Percentiles rank a stretch among this genome's conserved stretches.
Conservation (phyloP, 2,888 invertebrate species). For the Lumbricus terrestris region DNA sequence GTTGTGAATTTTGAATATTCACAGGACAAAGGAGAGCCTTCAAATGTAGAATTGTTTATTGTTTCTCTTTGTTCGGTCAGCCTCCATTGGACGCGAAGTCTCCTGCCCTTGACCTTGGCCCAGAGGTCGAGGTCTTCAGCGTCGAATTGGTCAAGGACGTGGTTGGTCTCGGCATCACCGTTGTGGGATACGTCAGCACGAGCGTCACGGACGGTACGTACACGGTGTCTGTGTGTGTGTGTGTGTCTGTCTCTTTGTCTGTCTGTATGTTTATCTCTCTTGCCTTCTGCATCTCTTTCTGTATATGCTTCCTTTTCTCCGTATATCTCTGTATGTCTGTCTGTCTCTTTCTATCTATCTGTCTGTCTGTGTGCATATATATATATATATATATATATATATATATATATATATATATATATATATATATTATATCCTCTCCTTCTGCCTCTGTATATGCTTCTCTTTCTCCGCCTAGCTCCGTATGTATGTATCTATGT, state of each 20-base stretch:
- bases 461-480: background rate
- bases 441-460: background rate
- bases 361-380: background rate
- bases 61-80: background rate
- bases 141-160: constrained; percentile 90
- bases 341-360: background rate
- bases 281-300: too few relatives aligned
- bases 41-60: too few relatives aligned
- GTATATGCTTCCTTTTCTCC: background rate
- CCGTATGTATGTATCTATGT: background rate
- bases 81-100: background rate
- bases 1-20: too few relatives aligned
- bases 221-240: background rate
- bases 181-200: constrained; percentile 52
- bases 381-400: background rate
- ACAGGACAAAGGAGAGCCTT: too few relatives aligned
- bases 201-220: constrained; percentile 28
- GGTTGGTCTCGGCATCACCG: constrained; percentile 64
- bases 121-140: constrained; percentile 69
- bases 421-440: background rate
- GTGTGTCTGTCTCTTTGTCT: too few relatives aligned
- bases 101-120: background rate
- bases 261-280: too few relatives aligned
- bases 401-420: background rate
- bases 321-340: background rate